Conservation (phyloP, 1,140 invertebrate genomes). For the Archivesica marissinica region DNA sequence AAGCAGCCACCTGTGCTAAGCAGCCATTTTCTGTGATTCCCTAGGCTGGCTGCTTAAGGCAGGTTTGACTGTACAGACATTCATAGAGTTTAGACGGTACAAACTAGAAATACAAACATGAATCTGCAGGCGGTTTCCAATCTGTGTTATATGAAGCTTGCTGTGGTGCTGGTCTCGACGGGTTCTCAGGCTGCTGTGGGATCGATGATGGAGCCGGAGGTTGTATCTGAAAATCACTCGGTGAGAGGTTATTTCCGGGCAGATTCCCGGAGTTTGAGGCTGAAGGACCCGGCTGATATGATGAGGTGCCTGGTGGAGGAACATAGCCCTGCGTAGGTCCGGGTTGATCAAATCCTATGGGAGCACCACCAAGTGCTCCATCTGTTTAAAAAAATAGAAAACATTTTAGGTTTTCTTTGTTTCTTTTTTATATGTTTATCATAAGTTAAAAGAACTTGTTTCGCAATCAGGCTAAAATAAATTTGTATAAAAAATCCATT, state of each 20-base stretch:
- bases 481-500: too few relatives aligned
- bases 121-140: constrained; percentile 75
- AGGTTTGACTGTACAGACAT: too few relatives aligned
- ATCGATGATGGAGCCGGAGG: constrained; percentile 77
- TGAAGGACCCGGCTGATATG: constrained; percentile 58
- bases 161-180: constrained; percentile 36
- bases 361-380: constrained; percentile 18
- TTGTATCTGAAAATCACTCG: constrained; percentile 60
- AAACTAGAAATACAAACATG: constrained; percentile 66
- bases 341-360: constrained; percentile 55
- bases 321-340: constrained; percentile 13
- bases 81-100: too few relatives aligned
- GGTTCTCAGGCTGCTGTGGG: constrained; percentile 72
- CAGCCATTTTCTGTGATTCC: too few relatives aligned
- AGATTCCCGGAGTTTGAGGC: constrained; percentile 43
- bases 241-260: constrained; percentile 21
- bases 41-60: too few relatives aligned
- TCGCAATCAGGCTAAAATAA: too few relatives aligned
- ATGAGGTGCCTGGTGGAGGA: constrained; percentile 9
- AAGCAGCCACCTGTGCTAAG: too few relatives aligned
- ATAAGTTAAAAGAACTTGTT: too few relatives aligned
- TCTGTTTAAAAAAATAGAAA: not conserved
- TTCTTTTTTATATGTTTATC: too few relatives aligned
- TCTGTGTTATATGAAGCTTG: constrained; percentile 47
- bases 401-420: too few relatives aligned